Percentiles rank a stretch among this genome's conserved stretches.
These are phyloP conservation scores for Lordiphosa collinella DNA, from an alignment of 1,140 invertebrate genomes.

Conservation along the genomic window DNA sequence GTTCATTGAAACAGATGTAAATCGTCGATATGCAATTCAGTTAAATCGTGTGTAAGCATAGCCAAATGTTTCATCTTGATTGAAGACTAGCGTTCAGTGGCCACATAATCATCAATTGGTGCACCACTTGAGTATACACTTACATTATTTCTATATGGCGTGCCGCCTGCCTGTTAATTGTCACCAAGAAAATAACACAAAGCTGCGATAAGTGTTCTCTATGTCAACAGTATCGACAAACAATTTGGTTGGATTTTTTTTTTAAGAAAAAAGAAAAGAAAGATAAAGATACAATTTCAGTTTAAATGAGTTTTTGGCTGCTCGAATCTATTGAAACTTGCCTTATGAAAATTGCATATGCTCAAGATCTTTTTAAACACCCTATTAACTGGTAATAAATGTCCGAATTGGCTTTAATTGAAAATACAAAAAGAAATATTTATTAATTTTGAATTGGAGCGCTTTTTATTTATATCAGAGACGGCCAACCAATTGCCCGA, in stretches of 20 bases:
- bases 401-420: too few relatives aligned
- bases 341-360: too few relatives aligned
- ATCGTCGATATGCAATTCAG: conserved; percentile 46
- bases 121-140: neutral
- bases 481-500: too few relatives aligned
- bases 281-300: too few relatives aligned
- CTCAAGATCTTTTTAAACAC: too few relatives aligned
- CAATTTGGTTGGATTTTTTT: neutral
- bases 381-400: too few relatives aligned
- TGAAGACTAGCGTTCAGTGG: conserved; percentile 16
- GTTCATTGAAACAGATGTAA: conserved; percentile 64
- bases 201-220: conserved; percentile 1
- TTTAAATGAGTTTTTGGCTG: too few relatives aligned
- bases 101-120: conserved; percentile 6
- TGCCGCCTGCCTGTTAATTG: conserved; percentile 36
- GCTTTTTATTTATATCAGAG: too few relatives aligned
- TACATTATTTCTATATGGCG: conserved; percentile 6
- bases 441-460: too few relatives aligned
- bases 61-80: neutral
- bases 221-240: conserved; percentile 1
- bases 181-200: conserved; percentile 19
- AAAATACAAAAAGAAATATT: too few relatives aligned
- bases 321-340: too few relatives aligned
- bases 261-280: too few relatives aligned
- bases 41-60: conserved; percentile 46